A percentile compares a stretch with the other conserved stretches of the same genome.
phyloP scores from a whole-genome alignment of 2,888 invertebrate genomes.

The Temnothorax rugatulus region DNA sequence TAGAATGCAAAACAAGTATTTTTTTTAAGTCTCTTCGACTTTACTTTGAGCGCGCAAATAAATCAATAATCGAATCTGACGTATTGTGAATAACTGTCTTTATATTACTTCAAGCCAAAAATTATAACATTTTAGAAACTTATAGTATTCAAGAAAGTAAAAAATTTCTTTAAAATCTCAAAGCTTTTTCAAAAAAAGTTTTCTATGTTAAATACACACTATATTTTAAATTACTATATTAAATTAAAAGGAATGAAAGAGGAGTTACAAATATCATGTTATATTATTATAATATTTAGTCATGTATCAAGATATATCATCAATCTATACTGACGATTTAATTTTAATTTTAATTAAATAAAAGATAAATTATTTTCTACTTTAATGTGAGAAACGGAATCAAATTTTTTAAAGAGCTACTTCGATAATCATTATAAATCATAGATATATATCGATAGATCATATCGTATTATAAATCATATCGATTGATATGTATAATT shows the following conservation, averaged over 20 bases:
- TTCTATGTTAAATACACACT: too few species aligned
- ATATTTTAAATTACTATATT: background rate
- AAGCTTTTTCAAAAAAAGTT: background rate
- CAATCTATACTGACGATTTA: background rate
- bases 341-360: background rate
- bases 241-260: background rate
- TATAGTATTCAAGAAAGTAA: background rate
- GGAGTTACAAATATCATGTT: background rate
- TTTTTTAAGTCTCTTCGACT: background rate
- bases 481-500: too few species aligned
- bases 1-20: background rate
- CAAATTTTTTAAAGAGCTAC: background rate
- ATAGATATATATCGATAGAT: too few species aligned
- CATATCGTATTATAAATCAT: too few species aligned
- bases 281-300: conserved; percentile 23
- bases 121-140: too few species aligned
- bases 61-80: background rate
- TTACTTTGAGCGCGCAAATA: background rate
- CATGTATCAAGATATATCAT: background rate
- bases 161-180: background rate
- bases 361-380: background rate
- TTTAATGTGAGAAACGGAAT: background rate
- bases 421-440: too few species aligned
- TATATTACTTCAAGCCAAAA: too few species aligned
- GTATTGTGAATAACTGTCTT: too few species aligned